phyloP scores from a whole-genome alignment of 2,888 invertebrate species.

The Volucella bombylans region DNA sequence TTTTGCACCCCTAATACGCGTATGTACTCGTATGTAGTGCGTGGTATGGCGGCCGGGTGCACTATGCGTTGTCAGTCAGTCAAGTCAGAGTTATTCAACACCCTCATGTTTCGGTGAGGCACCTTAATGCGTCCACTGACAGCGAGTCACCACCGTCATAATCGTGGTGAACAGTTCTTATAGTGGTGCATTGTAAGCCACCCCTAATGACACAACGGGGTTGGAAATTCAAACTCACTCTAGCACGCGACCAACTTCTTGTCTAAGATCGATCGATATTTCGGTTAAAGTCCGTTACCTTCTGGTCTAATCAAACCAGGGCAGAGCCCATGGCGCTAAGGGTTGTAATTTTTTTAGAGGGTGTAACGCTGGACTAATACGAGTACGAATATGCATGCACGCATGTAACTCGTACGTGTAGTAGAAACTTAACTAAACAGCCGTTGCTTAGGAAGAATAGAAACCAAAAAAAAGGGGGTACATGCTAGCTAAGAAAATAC shows the following conservation, averaged over 20 bases:
- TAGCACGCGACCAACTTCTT: constrained; percentile 64
- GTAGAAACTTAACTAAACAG: constrained; percentile 35
- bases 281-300: constrained; percentile 71
- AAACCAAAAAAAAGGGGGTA: constrained; percentile 27
- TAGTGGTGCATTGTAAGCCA: constrained; percentile 67
- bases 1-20: constrained; percentile 48
- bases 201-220: constrained; percentile 56
- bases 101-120: constrained; percentile 58
- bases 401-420: constrained; percentile 17
- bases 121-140: constrained; percentile 21
- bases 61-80: constrained; percentile 42
- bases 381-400: no score
- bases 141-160: constrained; percentile 35
- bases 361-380: constrained; percentile 37
- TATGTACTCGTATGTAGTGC: no score
- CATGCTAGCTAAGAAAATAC: constrained; percentile 57
- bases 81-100: constrained; percentile 39
- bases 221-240: constrained; percentile 33
- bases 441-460: constrained; percentile 65
- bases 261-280: constrained; percentile 72
- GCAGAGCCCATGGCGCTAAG: constrained; percentile 44
- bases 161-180: constrained; percentile 20
- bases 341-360: constrained; percentile 56
- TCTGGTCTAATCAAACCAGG: constrained; percentile 29
- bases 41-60: constrained; percentile 50